phyloP scores from a whole-genome alignment of 2,888 invertebrate genomes.

The Ethmia dodecea region DNA sequence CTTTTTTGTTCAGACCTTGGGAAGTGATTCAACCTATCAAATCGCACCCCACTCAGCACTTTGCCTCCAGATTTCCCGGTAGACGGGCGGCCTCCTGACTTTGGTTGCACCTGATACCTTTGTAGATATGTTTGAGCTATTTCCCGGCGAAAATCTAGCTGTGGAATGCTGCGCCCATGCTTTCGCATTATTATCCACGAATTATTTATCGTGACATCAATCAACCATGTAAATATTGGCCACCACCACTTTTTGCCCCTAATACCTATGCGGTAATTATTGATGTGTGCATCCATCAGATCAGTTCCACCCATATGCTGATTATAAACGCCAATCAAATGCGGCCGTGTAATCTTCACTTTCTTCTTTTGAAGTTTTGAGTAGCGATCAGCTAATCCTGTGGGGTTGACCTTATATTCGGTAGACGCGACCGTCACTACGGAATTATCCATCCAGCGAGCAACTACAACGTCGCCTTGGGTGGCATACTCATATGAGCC shows the following conservation, averaged over 20 bases:
- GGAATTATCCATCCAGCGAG: constrained; percentile 18
- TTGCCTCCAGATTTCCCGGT: too few relatives aligned
- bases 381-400: constrained; percentile 12
- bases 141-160: constrained; percentile 13
- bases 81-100: constrained; percentile 1
- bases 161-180: constrained; percentile 4
- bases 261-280: constrained; percentile 14
- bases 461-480: constrained; percentile 12
- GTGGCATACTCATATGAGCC: too few relatives aligned
- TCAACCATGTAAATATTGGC: constrained; percentile 15
- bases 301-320: constrained; percentile 11
- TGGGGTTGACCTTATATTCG: constrained; percentile 13
- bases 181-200: constrained; percentile 12
- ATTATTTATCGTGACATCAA: constrained; percentile 18
- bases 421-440: constrained; percentile 17
- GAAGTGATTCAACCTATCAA: too few relatives aligned
- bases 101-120: constrained; percentile 1
- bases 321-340: constrained; percentile 10
- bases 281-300: constrained; percentile 13
- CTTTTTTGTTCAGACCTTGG: too few relatives aligned
- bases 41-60: too few relatives aligned
- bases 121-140: constrained; percentile 3
- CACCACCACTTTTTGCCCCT: constrained; percentile 19
- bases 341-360: constrained; percentile 8
- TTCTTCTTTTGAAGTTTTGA: constrained; percentile 9